Evolutionary conservation across 1,140 invertebrate genomes (phyloP), one percentile per base, ranked within the genome.

Genomic region (Listronotus bonariensis): DNA sequence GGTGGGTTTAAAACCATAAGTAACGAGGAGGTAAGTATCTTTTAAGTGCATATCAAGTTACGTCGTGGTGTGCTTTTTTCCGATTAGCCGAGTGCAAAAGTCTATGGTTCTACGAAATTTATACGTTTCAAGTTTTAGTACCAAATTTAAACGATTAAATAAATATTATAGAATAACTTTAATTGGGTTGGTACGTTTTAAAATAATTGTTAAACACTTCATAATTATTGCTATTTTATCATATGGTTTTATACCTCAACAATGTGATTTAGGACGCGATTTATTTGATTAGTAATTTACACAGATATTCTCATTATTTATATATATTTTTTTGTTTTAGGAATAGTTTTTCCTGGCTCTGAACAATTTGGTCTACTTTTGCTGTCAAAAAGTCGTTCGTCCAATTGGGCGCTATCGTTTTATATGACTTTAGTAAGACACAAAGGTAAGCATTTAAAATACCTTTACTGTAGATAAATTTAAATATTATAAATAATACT

Each of bases 381-480:
- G 48, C 42, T 66, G 26, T 32, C 3, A 26, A 59, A 54, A 15
- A 58, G 63, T 52, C 15, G 64, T 66, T 71, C 88, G 88, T 89
- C 88, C 87, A 87, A 81, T 81, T 85, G 88, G 88, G 88, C 88
- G 88, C 85, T 87, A 89, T 84, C 86, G 85, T 88, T 88, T 89
- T 89, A 89, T 89, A 89, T 89, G 88, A 88, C 87, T 89, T 89
- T 88, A 88, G 85, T 84, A 87, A 87, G 83, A 84, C 85, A 82
- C 83, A 86, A 82, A 88, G 87, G 87, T 89, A 76, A 86, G 59
- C 20, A 36, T 53, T 14, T 11, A 11, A 2, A 48, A 11, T 6
- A 48, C 10, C 11, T 5, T 66, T 18, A 42, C 63, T 53, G 49
- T 38, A 36, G 11, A 11, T n/a, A 20, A 53, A 26, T 52, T 32